Conservation (phyloP, 2,888 invertebrate species). For the Drosophila eohydei region DNA sequence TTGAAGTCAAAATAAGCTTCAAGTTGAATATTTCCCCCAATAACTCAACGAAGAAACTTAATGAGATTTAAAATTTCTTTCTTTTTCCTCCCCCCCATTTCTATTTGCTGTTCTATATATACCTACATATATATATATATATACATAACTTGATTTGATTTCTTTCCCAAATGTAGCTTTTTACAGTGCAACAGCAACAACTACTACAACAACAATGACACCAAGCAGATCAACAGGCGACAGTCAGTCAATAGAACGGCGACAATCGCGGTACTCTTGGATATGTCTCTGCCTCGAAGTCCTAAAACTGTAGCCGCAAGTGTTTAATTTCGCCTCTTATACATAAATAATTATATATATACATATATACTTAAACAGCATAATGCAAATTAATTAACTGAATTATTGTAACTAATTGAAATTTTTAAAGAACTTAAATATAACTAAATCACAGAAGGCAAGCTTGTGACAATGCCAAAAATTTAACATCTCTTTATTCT, state of each 20-base stretch:
- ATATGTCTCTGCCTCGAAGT: conserved; percentile 51
- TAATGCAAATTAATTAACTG: conserved; percentile 62
- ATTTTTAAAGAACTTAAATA: conserved; percentile 74
- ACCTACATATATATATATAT: conserved; percentile 49
- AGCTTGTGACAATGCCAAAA: conserved; percentile 72
- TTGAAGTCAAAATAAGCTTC: conserved; percentile 59
- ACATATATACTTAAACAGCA: conserved; percentile 47
- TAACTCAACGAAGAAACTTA: conserved; percentile 42
- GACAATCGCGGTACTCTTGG: conserved; percentile 37
- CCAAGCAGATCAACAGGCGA: conserved; percentile 39
- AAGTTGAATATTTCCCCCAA: conserved; percentile 63
- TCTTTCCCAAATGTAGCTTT: conserved; percentile 79
- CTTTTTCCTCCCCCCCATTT: conserved; percentile 31
- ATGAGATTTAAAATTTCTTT: conserved; percentile 48
- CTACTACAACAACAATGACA: conserved; percentile 41
- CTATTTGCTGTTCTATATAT: conserved; percentile 62
- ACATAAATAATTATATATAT: conserved; percentile 38
- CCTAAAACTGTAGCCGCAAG: conserved; percentile 55
- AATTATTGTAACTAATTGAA: conserved; percentile 71
- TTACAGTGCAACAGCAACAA: conserved; percentile 64
- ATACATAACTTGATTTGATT: conserved; percentile 77
- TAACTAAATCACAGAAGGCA: conserved; percentile 66
- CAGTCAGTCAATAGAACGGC: conserved; percentile 37
- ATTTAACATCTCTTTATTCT: conserved; percentile 22
- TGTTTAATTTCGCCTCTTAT: conserved; percentile 40